Evolutionary conservation across 2,113 vertebrate genomes (phyloP).

Genomic region (Neolamprologus devosi): DNA sequence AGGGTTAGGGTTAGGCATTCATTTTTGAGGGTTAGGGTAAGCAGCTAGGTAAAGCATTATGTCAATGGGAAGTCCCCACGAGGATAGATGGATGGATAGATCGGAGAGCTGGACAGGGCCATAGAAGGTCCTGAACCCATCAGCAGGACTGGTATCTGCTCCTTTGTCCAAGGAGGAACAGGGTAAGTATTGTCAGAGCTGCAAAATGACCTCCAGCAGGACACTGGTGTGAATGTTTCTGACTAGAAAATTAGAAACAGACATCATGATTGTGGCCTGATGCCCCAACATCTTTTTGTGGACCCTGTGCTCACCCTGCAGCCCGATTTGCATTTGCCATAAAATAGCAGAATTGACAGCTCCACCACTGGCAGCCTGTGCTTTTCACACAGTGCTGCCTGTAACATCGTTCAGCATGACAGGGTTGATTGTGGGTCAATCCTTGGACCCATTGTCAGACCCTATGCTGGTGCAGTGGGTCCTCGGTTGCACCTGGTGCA

Average conservation of each 20-base stretch:
- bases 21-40: neutral
- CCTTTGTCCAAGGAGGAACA: neutral
- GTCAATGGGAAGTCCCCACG: neutral
- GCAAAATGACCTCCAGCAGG: neutral
- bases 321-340: neutral
- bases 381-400: neutral
- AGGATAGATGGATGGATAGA: neutral
- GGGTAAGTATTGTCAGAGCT: neutral
- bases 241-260: neutral
- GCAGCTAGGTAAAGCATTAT: neutral
- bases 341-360: neutral
- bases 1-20: neutral
- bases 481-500: neutral
- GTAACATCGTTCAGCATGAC: neutral
- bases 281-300: neutral
- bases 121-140: neutral
- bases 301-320: neutral
- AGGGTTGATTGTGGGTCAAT: neutral
- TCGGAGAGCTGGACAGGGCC: neutral
- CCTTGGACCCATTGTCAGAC: neutral
- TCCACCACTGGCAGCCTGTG: neutral
- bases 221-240: neutral
- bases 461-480: neutral
- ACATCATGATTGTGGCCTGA: neutral
- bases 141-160: neutral